Conservation (phyloP, 1,140 invertebrate species). For the Acarapis woodi region DNA sequence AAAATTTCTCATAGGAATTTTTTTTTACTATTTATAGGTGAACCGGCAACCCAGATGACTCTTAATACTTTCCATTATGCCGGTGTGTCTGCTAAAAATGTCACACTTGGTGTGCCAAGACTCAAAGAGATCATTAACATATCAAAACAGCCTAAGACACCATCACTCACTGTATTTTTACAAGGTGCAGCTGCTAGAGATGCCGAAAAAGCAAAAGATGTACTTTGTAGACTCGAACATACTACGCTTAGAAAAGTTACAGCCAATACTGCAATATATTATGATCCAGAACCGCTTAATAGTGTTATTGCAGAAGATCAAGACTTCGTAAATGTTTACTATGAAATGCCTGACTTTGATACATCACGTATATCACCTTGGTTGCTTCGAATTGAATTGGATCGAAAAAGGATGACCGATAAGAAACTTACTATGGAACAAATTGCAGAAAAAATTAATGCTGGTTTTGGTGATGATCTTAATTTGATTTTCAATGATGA, state of each 20-base stretch:
- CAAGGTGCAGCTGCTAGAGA: slow-evolving; percentile 77
- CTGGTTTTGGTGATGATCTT: slow-evolving; percentile 92
- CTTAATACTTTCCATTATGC: slow-evolving; percentile 99
- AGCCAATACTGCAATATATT: slow-evolving; percentile 96
- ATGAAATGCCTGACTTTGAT: slow-evolving; percentile 99
- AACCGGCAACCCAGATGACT: slow-evolving; percentile 99
- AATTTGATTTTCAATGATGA: slow-evolving; percentile 99
- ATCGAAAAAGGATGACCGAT: slow-evolving; percentile 95
- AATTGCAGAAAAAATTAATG: slow-evolving; percentile 96
- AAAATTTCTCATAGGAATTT: too few species aligned
- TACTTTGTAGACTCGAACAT: slow-evolving; percentile 84
- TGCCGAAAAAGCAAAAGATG: slow-evolving; percentile 94
- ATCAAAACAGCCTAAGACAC: slow-evolving; percentile 93
- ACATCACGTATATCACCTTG: slow-evolving; percentile 87
- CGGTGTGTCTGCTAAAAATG: slow-evolving; percentile 98
- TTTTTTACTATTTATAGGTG: too few species aligned
- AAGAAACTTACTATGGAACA: slow-evolving; percentile 99
- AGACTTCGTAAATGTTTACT: slow-evolving; percentile 98
- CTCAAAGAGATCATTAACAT: slow-evolving; percentile 97
- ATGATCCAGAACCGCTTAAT: slow-evolving; percentile 94
- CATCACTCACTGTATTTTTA: slow-evolving; percentile 88
- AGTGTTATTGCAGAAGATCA: slow-evolving; percentile 96
- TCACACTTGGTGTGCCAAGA: slow-evolving; percentile 91
- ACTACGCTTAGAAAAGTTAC: slow-evolving; percentile 87
- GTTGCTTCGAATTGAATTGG: slow-evolving; percentile 87